phyloP scores from a whole-genome alignment of 2,888 invertebrate species.

The Cyclophora albipunctata region DNA sequence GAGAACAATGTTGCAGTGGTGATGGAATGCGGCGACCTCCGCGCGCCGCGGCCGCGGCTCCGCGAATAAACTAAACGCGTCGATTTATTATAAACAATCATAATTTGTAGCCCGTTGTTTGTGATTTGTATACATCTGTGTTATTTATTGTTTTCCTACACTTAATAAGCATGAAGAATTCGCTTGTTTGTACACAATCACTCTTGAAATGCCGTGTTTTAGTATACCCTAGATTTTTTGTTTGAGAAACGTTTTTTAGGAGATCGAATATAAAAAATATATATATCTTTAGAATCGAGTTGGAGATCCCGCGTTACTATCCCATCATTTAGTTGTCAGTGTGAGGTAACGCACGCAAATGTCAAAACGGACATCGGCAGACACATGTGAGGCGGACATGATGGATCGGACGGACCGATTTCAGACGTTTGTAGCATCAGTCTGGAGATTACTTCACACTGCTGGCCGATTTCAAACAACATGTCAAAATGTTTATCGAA shows the following conservation, averaged over 20 bases:
- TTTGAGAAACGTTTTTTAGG: too few relatives aligned
- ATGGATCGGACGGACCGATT: constrained; percentile 31
- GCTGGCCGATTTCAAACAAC: background rate
- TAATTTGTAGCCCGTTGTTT: constrained; percentile 4
- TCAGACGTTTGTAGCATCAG: background rate
- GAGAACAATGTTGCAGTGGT: too few relatives aligned
- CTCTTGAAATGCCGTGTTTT: too few relatives aligned
- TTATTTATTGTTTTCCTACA: too few relatives aligned
- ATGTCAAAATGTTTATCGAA: too few relatives aligned
- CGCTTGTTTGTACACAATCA: too few relatives aligned
- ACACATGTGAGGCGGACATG: constrained; percentile 36
- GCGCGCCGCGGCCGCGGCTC: constrained; percentile 7
- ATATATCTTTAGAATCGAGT: too few relatives aligned
- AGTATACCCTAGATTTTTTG: too few relatives aligned
- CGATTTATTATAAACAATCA: constrained; percentile 17
- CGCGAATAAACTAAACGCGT: constrained; percentile 19
- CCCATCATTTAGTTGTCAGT: constrained; percentile 45
- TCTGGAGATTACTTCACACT: background rate
- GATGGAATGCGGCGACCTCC: constrained; percentile 7
- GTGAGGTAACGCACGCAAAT: constrained; percentile 46
- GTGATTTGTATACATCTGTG: too few relatives aligned
- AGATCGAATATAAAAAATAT: too few relatives aligned
- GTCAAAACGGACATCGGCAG: constrained; percentile 38
- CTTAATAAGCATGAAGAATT: too few relatives aligned
- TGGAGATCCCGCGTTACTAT: constrained; percentile 15